phyloP scores from a whole-genome alignment of 2,888 invertebrate species.

The Tetropium fuscum region DNA sequence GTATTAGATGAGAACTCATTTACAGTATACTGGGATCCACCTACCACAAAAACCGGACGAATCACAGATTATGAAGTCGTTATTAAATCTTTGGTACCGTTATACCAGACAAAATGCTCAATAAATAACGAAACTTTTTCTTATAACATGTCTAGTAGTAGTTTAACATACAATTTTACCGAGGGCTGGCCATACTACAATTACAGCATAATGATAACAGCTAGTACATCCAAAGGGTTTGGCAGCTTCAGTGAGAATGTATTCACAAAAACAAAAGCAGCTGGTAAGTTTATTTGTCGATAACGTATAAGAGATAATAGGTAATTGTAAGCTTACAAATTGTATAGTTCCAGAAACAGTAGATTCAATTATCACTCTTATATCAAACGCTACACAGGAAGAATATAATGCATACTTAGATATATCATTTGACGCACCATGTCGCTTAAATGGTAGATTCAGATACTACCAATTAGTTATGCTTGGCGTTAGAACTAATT shows the following conservation, averaged over 20 bases:
- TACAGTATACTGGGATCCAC: slow-evolving; percentile 22
- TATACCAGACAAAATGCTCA: slow-evolving; percentile 20
- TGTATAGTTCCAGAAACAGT: slow-evolving; percentile 34
- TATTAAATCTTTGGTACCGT: slow-evolving; percentile 26
- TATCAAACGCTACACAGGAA: slow-evolving; percentile 17
- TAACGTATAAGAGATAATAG: too few relatives aligned
- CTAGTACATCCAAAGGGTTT: slow-evolving; percentile 36
- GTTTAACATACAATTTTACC: slow-evolving; percentile 7
- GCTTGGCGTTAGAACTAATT: slow-evolving; percentile 31
- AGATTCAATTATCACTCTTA: background rate
- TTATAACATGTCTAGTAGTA: background rate
- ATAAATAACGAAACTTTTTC: background rate
- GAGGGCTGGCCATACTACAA: slow-evolving; percentile 33
- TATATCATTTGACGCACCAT: slow-evolving; percentile 46
- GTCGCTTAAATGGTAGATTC: slow-evolving; percentile 49
- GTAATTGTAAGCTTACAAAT: background rate
- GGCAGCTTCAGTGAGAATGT: slow-evolving; percentile 23
- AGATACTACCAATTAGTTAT: slow-evolving; percentile 37
- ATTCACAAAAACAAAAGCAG: slow-evolving; percentile 11
- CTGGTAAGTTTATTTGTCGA: too few relatives aligned
- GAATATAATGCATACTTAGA: slow-evolving; percentile 40
- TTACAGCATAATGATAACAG: slow-evolving; percentile 37
- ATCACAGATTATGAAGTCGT: slow-evolving; percentile 33
- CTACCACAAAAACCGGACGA: slow-evolving; percentile 34
- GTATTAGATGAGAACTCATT: slow-evolving; percentile 2